Conservation (phyloP, 2,888 invertebrate species). For the Alviniconcha strummeri region DNA sequence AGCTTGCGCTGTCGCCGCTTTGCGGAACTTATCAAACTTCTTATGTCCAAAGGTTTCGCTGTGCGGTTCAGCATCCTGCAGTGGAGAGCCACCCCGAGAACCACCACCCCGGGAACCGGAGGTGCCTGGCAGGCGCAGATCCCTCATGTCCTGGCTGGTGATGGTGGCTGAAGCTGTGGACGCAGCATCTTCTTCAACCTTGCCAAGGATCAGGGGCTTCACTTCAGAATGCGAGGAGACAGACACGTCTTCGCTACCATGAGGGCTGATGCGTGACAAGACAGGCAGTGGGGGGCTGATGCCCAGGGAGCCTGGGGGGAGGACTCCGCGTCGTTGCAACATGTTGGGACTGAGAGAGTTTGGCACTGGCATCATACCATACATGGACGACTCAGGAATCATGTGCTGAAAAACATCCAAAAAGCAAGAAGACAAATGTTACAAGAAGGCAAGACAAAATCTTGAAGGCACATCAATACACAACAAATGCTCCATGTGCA, state of each 20-base stretch:
- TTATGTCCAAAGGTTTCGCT: slow-evolving; percentile 54
- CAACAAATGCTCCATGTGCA: too few species aligned
- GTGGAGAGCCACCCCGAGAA: slow-evolving; percentile 36
- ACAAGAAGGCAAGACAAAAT: background rate
- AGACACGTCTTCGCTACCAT: background rate
- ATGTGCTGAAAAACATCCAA: slow-evolving; percentile 32
- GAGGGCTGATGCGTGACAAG: slow-evolving; percentile 33
- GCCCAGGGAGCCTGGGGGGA: slow-evolving; percentile 34
- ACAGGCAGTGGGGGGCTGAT: slow-evolving; percentile 37
- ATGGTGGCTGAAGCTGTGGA: slow-evolving; percentile 21
- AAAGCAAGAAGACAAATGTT: background rate
- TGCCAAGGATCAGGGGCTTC: slow-evolving; percentile 6
- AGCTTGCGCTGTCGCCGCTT: slow-evolving; percentile 40
- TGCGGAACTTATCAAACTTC: slow-evolving; percentile 66
- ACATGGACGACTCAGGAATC: slow-evolving; percentile 39
- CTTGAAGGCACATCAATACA: too few species aligned
- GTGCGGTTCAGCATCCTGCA: slow-evolving; percentile 30
- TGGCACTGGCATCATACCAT: slow-evolving; percentile 36
- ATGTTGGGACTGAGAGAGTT: slow-evolving; percentile 20
- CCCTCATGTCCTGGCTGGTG: slow-evolving; percentile 18
- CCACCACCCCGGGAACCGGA: slow-evolving; percentile 16
- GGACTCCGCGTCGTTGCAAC: slow-evolving; percentile 34
- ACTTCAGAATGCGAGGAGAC: slow-evolving; percentile 1
- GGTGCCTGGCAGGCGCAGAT: slow-evolving; percentile 14
- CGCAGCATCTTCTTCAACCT: slow-evolving; percentile 5